A percentile compares a stretch with the other conserved stretches of the same genome.
phyloP scores from a whole-genome alignment of 2,113 vertebrate species.

The Sphyrna mokarran region DNA sequence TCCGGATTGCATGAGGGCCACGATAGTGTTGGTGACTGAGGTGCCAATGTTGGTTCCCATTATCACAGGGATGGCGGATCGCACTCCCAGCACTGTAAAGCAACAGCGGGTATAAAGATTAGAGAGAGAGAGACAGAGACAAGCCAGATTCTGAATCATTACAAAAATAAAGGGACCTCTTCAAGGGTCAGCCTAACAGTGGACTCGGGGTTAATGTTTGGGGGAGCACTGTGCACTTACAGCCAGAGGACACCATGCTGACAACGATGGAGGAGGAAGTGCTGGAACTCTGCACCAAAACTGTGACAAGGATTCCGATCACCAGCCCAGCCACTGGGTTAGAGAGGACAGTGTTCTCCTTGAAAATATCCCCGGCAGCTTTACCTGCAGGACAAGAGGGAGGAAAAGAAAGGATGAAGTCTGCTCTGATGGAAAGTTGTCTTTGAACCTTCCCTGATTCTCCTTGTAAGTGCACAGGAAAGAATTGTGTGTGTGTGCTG shows the following conservation, averaged over 20 bases:
- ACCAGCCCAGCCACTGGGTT: constrained; percentile 88
- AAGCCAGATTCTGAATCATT: background rate
- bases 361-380: constrained; percentile 87
- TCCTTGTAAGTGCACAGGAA: background rate
- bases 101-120: background rate
- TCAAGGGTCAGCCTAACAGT: no score
- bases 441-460: background rate
- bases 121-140: background rate
- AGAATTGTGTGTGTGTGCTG: background rate
- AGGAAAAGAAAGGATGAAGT: background rate
- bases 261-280: constrained; percentile 91
- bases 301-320: constrained; percentile 89
- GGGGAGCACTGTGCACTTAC: constrained; percentile 58
- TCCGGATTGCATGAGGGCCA: constrained; percentile 88
- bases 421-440: background rate
- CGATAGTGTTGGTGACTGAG: constrained; percentile 90
- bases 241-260: constrained; percentile 92
- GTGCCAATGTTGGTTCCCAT: constrained; percentile 98
- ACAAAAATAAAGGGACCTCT: no score
- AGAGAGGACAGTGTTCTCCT: constrained; percentile 74
- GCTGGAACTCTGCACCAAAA: constrained; percentile 91
- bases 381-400: constrained; percentile 62
- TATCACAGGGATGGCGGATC: constrained; percentile 79
- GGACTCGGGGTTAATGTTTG: background rate
- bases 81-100: constrained; percentile 71